Evolutionary conservation across 2,113 vertebrate species (phyloP), one percentile per base, ranked within the genome.

Genomic region (Burhinus oedicnemus): DNA sequence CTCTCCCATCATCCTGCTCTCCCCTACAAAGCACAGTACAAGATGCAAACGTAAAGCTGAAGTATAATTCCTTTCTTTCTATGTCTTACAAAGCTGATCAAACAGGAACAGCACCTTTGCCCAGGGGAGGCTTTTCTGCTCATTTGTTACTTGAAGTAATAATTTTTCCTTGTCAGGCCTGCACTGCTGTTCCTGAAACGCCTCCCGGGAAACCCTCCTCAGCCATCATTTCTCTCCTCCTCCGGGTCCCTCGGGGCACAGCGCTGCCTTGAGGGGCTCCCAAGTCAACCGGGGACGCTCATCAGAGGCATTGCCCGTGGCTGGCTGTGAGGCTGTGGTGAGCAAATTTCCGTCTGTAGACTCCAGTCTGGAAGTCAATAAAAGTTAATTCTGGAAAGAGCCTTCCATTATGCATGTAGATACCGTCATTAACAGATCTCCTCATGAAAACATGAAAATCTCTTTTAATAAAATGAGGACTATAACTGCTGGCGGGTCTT

Each of bases 341-440:
- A 91, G 86, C 54, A 45, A 36, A 57, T 32, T n/a, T 51, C 84
- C 17, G 0, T 87, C 91, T 65, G 36, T 0, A 82, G 82, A 51
- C 91, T 94, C 60, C 91, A 80, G 89, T 30, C 95, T 57, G 87
- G 70, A 72, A 97, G 91, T n/a, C 89, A 77, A 29, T 42, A 42
- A 75, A 81, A 72, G 82, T 20, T 68, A 75, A 51, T 80, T 64
- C 52, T 68, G 85, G 54, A 54, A 51, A 23, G 49, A 90, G 49
- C 32, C 83, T 89, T 42, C 89, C 62, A 91, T 96, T 85, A 94
- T 10, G 15, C 83, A 71, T 2, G 52, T 21, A 75, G 77, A 81
- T 61, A 18, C 20, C 1, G 3, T 77, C 81, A 49, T 84, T 55
- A 91, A 8, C 77, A 77, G 65, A 65, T 6, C 36, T 90, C 29